Evolutionary conservation across 2,113 vertebrate species (phyloP).

Genomic region (Mastomys coucha): DNA sequence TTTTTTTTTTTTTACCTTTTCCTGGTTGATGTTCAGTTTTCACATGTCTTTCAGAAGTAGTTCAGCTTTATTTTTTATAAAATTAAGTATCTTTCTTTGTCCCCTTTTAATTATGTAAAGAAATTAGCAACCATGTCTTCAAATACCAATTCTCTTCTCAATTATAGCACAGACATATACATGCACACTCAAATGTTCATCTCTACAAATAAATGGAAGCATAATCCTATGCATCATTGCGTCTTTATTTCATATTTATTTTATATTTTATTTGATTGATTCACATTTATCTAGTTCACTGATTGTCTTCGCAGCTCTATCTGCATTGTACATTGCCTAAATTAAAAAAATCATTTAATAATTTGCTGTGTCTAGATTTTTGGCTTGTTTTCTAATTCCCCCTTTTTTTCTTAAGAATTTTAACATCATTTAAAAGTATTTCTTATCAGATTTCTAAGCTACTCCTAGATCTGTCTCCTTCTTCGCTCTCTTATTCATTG

Average conservation of each 20-base stretch:
- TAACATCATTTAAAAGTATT: conserved; percentile 29
- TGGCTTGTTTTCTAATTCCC: not conserved
- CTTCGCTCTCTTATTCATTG: not conserved
- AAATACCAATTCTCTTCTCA: not conserved
- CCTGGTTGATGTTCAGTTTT: not conserved
- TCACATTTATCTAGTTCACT: conserved; percentile 27
- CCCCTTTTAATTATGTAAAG: conserved; percentile 37
- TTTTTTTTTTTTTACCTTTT: not conserved
- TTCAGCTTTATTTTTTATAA: not conserved
- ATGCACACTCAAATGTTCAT: not conserved
- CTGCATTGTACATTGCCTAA: not conserved
- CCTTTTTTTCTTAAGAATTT: conserved; percentile 25
- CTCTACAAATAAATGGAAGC: not conserved
- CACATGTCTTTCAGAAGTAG: conserved; percentile 18
- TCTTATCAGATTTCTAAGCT: conserved; percentile 32
- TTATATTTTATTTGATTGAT: not conserved
- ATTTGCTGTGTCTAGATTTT: conserved; percentile 54
- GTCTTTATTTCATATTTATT: conserved; percentile 22
- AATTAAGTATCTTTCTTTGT: conserved; percentile 1
- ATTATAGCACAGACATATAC: not conserved
- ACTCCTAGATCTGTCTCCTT: not conserved
- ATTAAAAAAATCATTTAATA: not conserved
- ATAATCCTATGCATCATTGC: not conserved
- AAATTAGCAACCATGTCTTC: conserved; percentile 11
- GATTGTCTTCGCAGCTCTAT: conserved; percentile 30